Evolutionary conservation across 2,888 invertebrate species (phyloP).

Genomic region (Abrostola triplasia): DNA sequence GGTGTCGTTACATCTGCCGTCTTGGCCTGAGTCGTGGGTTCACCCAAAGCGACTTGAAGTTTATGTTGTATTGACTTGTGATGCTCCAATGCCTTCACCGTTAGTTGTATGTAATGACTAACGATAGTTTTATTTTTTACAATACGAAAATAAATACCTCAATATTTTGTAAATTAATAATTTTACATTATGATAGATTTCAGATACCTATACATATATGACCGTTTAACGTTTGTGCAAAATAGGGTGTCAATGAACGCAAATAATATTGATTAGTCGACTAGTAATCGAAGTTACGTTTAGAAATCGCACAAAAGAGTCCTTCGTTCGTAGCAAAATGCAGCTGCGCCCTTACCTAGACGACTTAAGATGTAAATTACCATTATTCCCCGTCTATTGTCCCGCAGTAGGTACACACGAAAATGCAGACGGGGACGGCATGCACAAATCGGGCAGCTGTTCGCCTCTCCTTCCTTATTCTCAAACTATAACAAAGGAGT

Average conservation of each 20-base stretch:
- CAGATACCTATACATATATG: no score
- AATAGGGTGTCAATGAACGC: conserved; percentile 37
- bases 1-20: conserved; percentile 87
- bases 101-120: conserved; percentile 58
- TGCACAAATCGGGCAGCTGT: conserved; percentile 87
- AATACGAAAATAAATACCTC: no score
- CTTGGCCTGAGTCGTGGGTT: conserved; percentile 71
- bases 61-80: conserved; percentile 68
- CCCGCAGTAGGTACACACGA: conserved; percentile 76
- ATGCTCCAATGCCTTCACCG: conserved; percentile 77
- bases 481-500: conserved; percentile 78
- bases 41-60: conserved; percentile 71
- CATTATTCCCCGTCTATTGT: conserved; percentile 84
- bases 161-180: conserved; percentile 7
- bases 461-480: conserved; percentile 80
- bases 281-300: conserved; percentile 68
- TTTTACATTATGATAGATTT: background rate
- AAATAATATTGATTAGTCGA: conserved; percentile 71
- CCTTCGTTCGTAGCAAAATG: conserved; percentile 74
- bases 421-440: conserved; percentile 85
- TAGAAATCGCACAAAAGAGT: conserved; percentile 66
- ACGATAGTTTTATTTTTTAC: background rate
- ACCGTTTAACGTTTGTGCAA: conserved; percentile 45
- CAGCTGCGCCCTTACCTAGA: conserved; percentile 85
- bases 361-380: conserved; percentile 88